Evolutionary conservation across 2,888 invertebrate genomes (phyloP), one percentile per base, ranked within the genome.

Genomic region (Linnaemya vulpina): DNA sequence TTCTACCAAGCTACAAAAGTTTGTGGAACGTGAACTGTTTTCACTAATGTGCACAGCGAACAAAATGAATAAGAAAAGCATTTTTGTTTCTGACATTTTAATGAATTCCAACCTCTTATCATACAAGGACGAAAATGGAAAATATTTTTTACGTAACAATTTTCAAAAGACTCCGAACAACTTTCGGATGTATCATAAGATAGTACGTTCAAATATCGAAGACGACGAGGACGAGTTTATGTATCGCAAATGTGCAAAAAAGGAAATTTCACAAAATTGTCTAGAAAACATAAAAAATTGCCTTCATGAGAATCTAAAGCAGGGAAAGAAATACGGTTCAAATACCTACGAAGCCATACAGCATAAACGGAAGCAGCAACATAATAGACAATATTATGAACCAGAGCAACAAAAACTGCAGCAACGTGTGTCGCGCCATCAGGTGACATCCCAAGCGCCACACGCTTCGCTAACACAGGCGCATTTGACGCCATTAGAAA

Each of bases 31-130:
- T 53, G 89, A 89, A 86, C 84, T 89, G 1, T 89, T 89, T 67
- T 89, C 89, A 3, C 67, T 89, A 13, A 89, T 89, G 89, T 89
- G 89, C 60, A 89, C 88, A 73, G 80, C 89, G 8, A 89, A 88
- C 71, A 89, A 88, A 84, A 87, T 86, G 78, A 88, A 88, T 67
- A 89, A 89, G 70, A 89, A 89, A 67, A 87, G 87, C 43, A 87
- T 89, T 53, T 89, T 89, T 63, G 88, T 89, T 51, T 89, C 89
- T 17, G 89, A 89, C 77, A 88, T 89, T 17, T 77, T 89, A 11
- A 89, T 89, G 79, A 89, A 89, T 38, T 87, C 88, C 5, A 88
- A 88, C 43, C 86, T 88, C 65, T 88, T 89, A 8, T 88, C 87
- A 22, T 88, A 88, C 22, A 88, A 87, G 40, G 88, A 86, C 65